Percentiles rank a stretch among this genome's conserved stretches.
Evolutionary conservation across 2,797 vertebrate genomes (phyloP).

Genomic region (Sparus aurata): DNA sequence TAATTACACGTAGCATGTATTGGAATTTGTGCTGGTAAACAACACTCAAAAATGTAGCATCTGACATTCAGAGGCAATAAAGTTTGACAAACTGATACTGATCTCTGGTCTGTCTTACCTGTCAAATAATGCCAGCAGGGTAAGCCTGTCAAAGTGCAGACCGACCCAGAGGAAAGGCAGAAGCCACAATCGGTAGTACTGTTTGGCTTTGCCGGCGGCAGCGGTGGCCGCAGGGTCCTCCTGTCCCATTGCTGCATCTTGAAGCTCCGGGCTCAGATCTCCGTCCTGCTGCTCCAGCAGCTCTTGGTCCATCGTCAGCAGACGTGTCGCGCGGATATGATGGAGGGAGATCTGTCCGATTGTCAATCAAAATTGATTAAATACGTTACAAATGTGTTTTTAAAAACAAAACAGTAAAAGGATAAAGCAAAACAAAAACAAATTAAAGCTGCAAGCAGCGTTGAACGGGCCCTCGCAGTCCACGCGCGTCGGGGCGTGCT

Average conservation of each 20-base stretch:
- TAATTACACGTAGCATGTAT: background rate
- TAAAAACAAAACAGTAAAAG: background rate
- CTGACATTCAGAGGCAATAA: background rate
- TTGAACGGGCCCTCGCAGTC: no score
- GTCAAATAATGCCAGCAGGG: conserved; percentile 97
- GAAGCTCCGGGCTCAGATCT: conserved; percentile 96
- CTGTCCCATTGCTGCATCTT: conserved; percentile 90
- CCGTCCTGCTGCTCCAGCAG: conserved; percentile 95
- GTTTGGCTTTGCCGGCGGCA: conserved; percentile 90
- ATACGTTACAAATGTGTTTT: background rate
- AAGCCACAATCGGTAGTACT: conserved; percentile 98
- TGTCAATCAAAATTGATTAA: conserved; percentile 60
- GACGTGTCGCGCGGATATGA: conserved; percentile 97
- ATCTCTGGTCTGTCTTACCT: conserved; percentile 81
- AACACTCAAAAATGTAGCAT: background rate
- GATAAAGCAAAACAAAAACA: background rate
- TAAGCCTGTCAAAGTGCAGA: conserved; percentile 97
- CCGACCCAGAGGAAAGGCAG: conserved; percentile 97
- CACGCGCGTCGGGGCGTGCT: no score
- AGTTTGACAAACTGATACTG: no score
- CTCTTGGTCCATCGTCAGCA: conserved; percentile 97
- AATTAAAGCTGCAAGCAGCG: no score
- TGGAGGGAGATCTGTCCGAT: conserved; percentile 91
- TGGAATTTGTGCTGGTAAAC: background rate
- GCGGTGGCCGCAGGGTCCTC: conserved; percentile 80